Evolutionary conservation across 2,113 vertebrate genomes (phyloP), one percentile per base, ranked within the genome.

Genomic region (Megalops atlanticus): DNA sequence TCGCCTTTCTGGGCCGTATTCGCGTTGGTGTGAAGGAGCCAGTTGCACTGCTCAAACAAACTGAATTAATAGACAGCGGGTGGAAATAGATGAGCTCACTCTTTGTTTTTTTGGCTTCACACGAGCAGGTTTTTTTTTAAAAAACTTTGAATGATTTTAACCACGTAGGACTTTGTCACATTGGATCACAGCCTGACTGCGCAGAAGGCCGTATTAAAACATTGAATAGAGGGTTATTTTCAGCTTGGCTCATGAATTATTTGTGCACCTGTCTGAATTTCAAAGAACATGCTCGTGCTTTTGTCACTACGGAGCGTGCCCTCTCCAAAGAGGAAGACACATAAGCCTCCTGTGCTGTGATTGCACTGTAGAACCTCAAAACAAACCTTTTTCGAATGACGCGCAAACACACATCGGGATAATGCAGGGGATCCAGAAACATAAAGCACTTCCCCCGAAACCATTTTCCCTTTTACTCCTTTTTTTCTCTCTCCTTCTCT

Each of bases 131-230:
- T 21, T 85, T 77, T 83, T 76, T 86, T 84, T 84, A 74, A 79
- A 74, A 79, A n/a, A n/a, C 79, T 80, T 79, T 88, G 54, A 76
- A 69, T 85, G 87, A 83, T 84, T 86, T 73, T 77, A 74, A 87
- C 81, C 84, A 85, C 88, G 86, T 80, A 82, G 77, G 80, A 77
- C 76, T 82, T 68, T 84, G 83, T 84, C 84, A 85, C 39, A 31
- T 77, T 85, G 83, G 78, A 88, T 82, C 79, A 77, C 39, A 10
- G 78, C 75, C 86, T 54, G 58, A 75, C 40, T 81, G 79, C 79
- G 81, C 84, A 87, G 78, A 85, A 80, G 76, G 81, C 88, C 73
- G 75, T 82, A 86, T 86, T 87, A 85, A 89, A 87, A 88, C 84
- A 81, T 83, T 85, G 82, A 88, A 86, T 79, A 85, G 35, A 58